phyloP scores from a whole-genome alignment of 2,888 invertebrate species.

The Xestia sexstrigata region DNA sequence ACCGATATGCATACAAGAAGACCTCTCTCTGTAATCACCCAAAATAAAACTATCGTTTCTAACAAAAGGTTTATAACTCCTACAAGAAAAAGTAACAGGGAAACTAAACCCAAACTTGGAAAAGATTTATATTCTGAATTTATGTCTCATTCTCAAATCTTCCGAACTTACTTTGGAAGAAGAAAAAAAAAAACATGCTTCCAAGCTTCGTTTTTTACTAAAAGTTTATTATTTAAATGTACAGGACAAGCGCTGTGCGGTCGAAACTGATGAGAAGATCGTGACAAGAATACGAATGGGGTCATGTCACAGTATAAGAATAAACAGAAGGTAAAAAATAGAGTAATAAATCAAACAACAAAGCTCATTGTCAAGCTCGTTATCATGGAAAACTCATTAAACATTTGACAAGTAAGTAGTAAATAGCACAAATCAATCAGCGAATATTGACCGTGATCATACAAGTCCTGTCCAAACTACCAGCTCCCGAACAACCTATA shows the following conservation, averaged over 20 bases:
- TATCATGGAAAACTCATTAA: background rate
- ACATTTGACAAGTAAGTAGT: background rate
- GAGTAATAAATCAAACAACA: background rate
- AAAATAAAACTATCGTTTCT: background rate
- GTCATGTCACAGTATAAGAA: conserved; percentile 21
- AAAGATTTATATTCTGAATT: conserved; percentile 5
- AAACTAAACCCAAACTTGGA: background rate
- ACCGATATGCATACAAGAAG: background rate
- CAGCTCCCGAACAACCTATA: too few species aligned
- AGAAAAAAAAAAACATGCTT: conserved; percentile 29
- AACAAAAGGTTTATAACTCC: background rate
- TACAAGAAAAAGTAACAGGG: background rate
- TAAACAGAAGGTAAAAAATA: conserved; percentile 15
- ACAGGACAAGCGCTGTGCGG: conserved; percentile 63
- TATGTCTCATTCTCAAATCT: background rate
- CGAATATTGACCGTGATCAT: background rate
- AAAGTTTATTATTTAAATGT: conserved; percentile 68
- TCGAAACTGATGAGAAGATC: conserved; percentile 67
- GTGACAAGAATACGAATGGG: conserved; percentile 63
- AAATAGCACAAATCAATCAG: background rate
- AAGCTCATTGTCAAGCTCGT: too few species aligned
- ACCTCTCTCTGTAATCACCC: background rate
- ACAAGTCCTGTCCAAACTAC: too few species aligned
- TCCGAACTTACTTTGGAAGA: conserved; percentile 24
- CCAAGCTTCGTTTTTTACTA: conserved; percentile 40